These are phyloP conservation scores for Stichodactyla helianthus DNA, from an alignment of 64 coral and sea anemone species.

Conservation along the genomic window DNA sequence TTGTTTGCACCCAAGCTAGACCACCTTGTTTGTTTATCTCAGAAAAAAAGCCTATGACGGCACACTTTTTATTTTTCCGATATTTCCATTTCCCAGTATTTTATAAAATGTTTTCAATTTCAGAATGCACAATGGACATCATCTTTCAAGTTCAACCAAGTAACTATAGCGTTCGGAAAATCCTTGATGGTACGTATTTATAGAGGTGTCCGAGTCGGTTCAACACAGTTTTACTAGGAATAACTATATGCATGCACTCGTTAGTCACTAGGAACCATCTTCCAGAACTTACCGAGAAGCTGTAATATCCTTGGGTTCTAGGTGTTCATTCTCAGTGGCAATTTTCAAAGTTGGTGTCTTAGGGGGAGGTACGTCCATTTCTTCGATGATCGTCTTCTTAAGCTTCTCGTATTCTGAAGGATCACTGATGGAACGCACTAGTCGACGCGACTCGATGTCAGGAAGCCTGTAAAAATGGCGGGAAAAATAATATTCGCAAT, in stretches of 20 bases:
- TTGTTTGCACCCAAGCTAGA: no score
- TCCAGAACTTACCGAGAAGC: neutral
- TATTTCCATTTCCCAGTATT: no score
- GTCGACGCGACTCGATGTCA: slow-evolving; percentile 23
- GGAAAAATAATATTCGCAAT: neutral
- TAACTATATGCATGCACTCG: neutral
- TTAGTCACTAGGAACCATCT: neutral
- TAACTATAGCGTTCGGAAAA: no score
- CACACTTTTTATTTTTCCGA: no score
- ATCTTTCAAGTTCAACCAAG: no score
- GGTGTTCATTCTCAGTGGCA: neutral
- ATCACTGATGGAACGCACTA: slow-evolving; percentile 53
- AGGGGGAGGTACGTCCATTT: neutral
- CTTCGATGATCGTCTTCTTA: slow-evolving; percentile 32
- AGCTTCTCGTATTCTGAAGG: slow-evolving; percentile 56
- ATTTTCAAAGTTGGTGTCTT: neutral
- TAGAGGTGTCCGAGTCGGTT: no score
- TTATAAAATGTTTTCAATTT: no score
- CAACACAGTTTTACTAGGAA: no score
- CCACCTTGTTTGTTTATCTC: no score
- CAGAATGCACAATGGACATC: no score
- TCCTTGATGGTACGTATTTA: no score
- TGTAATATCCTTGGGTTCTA: neutral
- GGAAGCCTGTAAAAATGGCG: neutral
- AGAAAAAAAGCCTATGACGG: no score